A percentile compares a stretch with the other conserved stretches of the same genome.
Evolutionary conservation across 1,140 invertebrate species (phyloP).

Genomic region (Rhopalosiphum padi): DNA sequence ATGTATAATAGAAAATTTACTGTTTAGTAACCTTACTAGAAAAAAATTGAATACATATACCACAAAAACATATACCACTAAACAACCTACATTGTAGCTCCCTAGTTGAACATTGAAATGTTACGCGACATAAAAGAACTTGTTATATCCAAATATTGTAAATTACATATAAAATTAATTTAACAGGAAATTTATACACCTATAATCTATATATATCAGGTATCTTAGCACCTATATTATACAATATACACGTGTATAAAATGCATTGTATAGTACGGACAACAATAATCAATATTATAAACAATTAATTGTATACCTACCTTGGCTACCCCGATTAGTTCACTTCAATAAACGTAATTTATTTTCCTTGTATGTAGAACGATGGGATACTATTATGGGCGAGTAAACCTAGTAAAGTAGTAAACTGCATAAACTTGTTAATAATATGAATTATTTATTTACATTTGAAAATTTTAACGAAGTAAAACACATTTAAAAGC

Average conservation of each 20-base stretch:
- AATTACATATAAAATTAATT: too few relatives aligned
- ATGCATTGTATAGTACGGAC: neutral
- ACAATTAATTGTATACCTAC: neutral
- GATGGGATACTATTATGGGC: neutral
- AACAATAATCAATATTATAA: slow-evolving; percentile 7
- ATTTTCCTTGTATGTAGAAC: neutral
- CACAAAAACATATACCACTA: too few relatives aligned
- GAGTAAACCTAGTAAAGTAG: neutral
- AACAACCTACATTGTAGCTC: too few relatives aligned
- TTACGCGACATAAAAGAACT: too few relatives aligned
- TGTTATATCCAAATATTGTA: too few relatives aligned
- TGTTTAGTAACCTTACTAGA: too few relatives aligned
- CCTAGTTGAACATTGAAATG: too few relatives aligned
- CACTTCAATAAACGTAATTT: neutral
- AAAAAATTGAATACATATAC: too few relatives aligned
- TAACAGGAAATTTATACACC: too few relatives aligned
- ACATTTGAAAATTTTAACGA: neutral
- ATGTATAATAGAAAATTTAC: too few relatives aligned
- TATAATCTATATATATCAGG: too few relatives aligned
- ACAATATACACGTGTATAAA: neutral
- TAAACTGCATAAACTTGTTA: neutral
- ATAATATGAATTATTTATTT: slow-evolving; percentile 24
- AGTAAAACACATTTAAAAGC: neutral
- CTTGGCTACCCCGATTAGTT: neutral
- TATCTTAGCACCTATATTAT: too few relatives aligned